Base-by-base conservation (phyloP, 2,113 vertebrate species). In the Etheostoma spectabile region DNA sequence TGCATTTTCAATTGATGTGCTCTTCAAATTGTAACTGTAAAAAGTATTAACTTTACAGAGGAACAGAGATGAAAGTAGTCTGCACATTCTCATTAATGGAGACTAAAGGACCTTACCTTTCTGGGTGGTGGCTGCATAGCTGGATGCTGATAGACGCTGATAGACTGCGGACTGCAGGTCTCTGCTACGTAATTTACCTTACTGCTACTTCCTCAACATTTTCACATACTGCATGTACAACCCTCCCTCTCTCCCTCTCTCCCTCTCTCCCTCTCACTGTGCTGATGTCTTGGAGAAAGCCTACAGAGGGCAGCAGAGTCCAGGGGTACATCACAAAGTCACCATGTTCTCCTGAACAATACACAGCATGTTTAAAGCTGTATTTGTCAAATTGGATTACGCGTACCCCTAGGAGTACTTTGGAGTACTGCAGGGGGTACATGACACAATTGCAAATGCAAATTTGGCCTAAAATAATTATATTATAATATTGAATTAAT, bases 61-160 rank as follows among this genome's bases (percentile, higher is more conserved):
- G 8, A 42, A 11, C 24, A 45, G 0, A 70, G 12, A 19, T 10
- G 1, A 66, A 66, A 61, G 61, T 22, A 42, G 38, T 42, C 10
- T 3, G 10, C 11, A 42, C 38, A 42, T 11, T 42, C 11, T 11
- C 11, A 11, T 42, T 42, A 11, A 22, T 51, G 49, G 8, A 46
- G 6, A 49, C 42, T 48, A 55, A 8, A 18, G 5, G 8, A 16
- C 38, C 61, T 85, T 93, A 94, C 92, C 93, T 94, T 93, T n/a
- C 92, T 90, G 12, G 92, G 91, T 46, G 93, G 92, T 3, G 92
- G 91, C 73, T 94, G 92, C 93, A 94, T 94, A 56, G 33, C 67
- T 68, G 18, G 14, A 49, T 59, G 33, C 60, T 53, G 63, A 15
- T 14, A 2, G 10, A 42, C 38, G 38, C 2, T 11, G 38, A 11